Evolutionary conservation across 92 coral and sea anemone species (phyloP).

Genomic region (Parazoanthus swiftii): DNA sequence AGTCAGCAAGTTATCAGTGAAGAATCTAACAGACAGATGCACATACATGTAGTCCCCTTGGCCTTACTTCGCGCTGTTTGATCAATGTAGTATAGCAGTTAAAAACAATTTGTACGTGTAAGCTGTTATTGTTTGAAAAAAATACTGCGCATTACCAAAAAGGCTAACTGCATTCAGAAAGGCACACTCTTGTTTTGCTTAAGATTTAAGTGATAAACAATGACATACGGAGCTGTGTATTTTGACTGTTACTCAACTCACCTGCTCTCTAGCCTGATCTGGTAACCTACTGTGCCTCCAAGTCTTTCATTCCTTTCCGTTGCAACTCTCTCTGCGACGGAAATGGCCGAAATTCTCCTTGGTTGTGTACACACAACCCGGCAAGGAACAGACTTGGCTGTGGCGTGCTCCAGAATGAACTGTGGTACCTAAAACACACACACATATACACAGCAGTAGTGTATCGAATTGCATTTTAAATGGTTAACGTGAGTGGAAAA

Average conservation of each 20-base stretch:
- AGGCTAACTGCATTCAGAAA: too few species aligned
- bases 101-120: too few species aligned
- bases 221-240: neutral
- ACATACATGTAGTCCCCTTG: too few species aligned
- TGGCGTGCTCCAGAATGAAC: constrained; percentile 79
- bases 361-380: constrained; percentile 97
- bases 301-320: constrained; percentile 92
- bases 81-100: too few species aligned
- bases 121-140: too few species aligned
- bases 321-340: constrained; percentile 97
- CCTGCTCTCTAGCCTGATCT: constrained; percentile 97
- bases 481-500: neutral
- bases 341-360: constrained; percentile 94
- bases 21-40: too few species aligned
- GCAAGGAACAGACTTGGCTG: constrained; percentile 69
- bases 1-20: too few species aligned
- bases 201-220: neutral
- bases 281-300: constrained; percentile 95
- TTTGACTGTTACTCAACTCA: constrained; percentile 6
- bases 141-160: too few species aligned
- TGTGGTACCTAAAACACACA: constrained; percentile 75
- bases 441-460: neutral
- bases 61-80: too few species aligned
- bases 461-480: neutral
- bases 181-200: neutral